Evolutionary conservation across 1,140 invertebrate genomes (phyloP).

Genomic region (Papilio aristodemus): DNA sequence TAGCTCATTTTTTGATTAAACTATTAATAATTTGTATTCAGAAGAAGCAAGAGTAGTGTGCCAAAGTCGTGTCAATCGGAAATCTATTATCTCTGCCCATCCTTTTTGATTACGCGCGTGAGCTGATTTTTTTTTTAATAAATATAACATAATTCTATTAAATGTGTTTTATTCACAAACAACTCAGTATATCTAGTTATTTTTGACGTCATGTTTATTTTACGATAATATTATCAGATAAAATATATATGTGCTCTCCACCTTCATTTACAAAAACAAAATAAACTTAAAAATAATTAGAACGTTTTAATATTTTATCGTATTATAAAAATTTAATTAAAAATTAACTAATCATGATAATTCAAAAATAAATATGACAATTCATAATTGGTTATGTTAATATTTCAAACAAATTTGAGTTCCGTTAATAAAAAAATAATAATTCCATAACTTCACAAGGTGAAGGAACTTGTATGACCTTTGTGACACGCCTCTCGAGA

Average conservation of each 20-base stretch:
- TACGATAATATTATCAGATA: conserved; percentile 30
- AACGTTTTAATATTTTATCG: neutral
- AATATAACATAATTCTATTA: neutral
- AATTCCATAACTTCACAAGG: neutral
- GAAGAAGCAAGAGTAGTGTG: no score
- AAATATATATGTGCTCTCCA: neutral
- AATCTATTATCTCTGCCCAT: no score
- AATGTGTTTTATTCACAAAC: conserved; percentile 5
- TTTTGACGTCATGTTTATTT: conserved; percentile 30
- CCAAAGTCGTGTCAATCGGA: no score
- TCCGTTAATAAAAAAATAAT: neutral
- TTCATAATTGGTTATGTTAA: neutral
- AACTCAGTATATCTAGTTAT: conserved; percentile 24
- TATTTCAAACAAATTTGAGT: neutral
- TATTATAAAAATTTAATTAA: neutral
- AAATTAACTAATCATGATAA: neutral
- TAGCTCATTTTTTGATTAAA: no score
- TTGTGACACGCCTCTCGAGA: neutral
- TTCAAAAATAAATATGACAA: conserved; percentile 16
- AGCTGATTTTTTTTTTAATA: neutral
- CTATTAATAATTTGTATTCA: no score
- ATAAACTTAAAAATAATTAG: conserved; percentile 10
- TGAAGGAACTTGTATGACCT: conserved; percentile 11
- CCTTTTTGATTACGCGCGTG: no score
- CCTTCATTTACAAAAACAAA: conserved; percentile 11